Conservation (phyloP, 2,113 vertebrate genomes). For the Aptenodytes patagonicus region DNA sequence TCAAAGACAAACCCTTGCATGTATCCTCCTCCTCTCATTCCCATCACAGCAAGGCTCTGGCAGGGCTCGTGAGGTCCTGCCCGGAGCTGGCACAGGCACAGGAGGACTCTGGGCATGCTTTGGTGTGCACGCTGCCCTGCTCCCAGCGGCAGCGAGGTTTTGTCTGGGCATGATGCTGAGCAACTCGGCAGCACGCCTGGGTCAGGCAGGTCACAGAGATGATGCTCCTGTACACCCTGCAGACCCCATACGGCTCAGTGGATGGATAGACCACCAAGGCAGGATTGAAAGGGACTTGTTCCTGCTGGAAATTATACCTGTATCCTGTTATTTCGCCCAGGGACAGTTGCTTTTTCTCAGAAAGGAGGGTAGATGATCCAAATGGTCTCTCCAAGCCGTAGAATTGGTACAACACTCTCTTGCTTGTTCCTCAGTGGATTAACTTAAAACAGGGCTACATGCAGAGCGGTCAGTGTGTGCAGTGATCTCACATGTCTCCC, state of each 20-base stretch:
- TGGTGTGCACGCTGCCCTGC: background rate
- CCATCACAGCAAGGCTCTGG: background rate
- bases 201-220: background rate
- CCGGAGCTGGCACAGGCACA: background rate
- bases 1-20: background rate
- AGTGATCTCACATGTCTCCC: background rate
- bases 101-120: background rate
- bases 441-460: background rate
- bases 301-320: background rate
- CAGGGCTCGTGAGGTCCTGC: background rate
- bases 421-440: background rate
- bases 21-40: background rate
- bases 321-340: background rate
- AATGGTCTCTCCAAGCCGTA: background rate
- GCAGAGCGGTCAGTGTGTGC: background rate
- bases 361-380: background rate
- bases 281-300: background rate
- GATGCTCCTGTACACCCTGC: background rate
- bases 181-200: rapidly evolving
- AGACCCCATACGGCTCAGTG: rapidly evolving
- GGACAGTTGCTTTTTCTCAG: background rate
- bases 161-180: background rate
- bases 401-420: background rate
- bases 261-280: background rate
- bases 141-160: background rate